phyloP scores from a whole-genome alignment of 2,797 vertebrate species.

The Vultur gryphus region DNA sequence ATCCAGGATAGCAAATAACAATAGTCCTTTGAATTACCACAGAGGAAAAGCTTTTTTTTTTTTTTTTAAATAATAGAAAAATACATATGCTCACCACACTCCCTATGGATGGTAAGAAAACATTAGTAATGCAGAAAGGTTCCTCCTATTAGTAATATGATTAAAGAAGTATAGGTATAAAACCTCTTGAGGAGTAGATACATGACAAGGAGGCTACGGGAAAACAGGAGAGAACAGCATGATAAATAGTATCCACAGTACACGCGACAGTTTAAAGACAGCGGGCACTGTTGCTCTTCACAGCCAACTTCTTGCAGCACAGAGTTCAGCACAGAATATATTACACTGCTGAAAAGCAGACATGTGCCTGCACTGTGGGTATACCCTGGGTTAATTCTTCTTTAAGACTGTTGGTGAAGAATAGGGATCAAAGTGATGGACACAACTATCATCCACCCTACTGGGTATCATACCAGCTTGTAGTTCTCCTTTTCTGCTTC shows the following conservation, averaged over 20 bases:
- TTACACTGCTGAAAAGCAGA: background rate
- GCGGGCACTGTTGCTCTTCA: background rate
- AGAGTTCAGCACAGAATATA: background rate
- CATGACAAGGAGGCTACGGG: background rate
- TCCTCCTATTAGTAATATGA: background rate
- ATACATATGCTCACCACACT: background rate
- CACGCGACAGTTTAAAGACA: background rate
- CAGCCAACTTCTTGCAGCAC: background rate
- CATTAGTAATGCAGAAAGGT: background rate
- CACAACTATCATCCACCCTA: background rate
- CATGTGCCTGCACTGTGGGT: background rate
- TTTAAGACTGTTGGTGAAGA: background rate
- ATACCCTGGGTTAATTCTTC: background rate
- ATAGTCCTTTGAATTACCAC: background rate
- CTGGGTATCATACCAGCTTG: background rate
- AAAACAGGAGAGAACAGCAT: background rate
- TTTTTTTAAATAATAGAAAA: background rate
- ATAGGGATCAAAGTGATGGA: background rate
- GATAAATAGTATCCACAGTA: background rate
- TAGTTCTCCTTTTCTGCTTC: background rate
- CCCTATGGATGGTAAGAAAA: background rate
- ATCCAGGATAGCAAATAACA: background rate
- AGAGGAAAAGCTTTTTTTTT: background rate
- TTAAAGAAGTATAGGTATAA: background rate
- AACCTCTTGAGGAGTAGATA: background rate